Evolutionary conservation across 1,140 invertebrate species (phyloP).

Genomic region (Trichomalopsis sarcophagae): DNA sequence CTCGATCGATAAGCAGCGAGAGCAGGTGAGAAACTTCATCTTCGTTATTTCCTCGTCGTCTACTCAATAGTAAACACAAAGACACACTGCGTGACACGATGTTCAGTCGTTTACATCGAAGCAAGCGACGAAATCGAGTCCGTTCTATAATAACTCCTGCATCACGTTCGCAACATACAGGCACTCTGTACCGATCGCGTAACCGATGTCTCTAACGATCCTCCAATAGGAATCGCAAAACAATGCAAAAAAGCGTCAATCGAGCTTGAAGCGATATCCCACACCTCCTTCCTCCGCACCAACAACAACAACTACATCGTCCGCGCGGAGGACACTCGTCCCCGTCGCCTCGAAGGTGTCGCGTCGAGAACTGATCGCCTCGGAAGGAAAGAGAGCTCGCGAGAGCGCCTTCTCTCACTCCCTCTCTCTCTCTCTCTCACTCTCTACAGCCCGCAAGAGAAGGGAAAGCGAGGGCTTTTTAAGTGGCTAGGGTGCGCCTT

Average conservation of each 20-base stretch:
- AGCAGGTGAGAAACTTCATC: conserved; percentile 70
- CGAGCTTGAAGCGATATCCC: conserved; percentile 9
- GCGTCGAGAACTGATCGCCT: conserved; percentile 41
- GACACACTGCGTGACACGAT: not conserved
- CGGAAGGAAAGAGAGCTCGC: conserved; percentile 15
- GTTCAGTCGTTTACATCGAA: conserved; percentile 33
- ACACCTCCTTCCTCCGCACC: not conserved
- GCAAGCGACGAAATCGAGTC: conserved; percentile 38
- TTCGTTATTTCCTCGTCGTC: not conserved
- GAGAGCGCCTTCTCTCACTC: not conserved
- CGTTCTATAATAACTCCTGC: not conserved
- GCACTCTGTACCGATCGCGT: too few species aligned
- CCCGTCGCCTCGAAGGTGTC: conserved; percentile 45
- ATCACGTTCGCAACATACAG: not conserved
- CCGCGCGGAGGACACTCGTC: conserved; percentile 4
- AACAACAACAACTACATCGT: not conserved
- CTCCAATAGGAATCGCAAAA: not conserved
- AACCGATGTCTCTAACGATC: not conserved
- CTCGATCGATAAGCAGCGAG: conserved; percentile 60
- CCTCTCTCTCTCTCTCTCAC: conserved; percentile 7
- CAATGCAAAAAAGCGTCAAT: conserved; percentile 9
- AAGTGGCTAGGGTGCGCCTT: conserved; percentile 47
- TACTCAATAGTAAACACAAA: not conserved
- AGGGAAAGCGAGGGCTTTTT: conserved; percentile 42
- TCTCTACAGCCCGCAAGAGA: not conserved